Base-by-base conservation (phyloP, 1,140 invertebrate species). In the Lordiphosa collinella region DNA sequence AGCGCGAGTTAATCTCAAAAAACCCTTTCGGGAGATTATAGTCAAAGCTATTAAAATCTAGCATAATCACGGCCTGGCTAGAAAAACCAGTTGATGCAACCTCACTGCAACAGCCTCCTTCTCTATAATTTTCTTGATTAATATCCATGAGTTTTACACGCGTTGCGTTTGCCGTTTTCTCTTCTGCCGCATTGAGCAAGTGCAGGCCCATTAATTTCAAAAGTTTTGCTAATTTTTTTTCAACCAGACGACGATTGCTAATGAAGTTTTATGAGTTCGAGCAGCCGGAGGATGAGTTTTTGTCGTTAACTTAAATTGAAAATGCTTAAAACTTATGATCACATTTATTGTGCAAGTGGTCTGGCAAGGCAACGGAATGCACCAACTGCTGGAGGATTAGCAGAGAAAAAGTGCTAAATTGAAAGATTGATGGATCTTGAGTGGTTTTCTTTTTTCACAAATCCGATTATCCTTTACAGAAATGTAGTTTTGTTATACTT, bases 81-180 rank as follows among this genome's bases (percentile, higher is more conserved):
- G n/a, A 56, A 67, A 61, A 67, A 67, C 62, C 58, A 67, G 63
- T 62, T 68, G 44, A 14, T 44, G 18, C 16, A 18, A n/a, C 34
- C 40, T 4, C 29, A 18, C 55, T n/a, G n/a, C n/a, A n/a, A 14
- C 11, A 10, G 34, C 35, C 9, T 43, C 16, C 54, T 71, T 72
- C 62, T 79, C 37, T 74, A 76, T 82, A 82, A 82, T 82, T 82
- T 82, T 76, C 76, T 84, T 82, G 76, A 82, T 82, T 84, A 82
- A 80, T 80, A 80, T 82, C 76, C 79, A 71, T 71, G 62, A 69
- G 78, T 71, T 67, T 80, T 80, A 79, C 74, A 79, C 74, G 69
- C 64, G 52, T 56, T 13, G 41, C 11, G 14, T 7, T 11, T 34
- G 48, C 55, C 14, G 8, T 10, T 34, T 29, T 13, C 29, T 9